Evolutionary conservation across 1,140 invertebrate genomes (phyloP), one percentile per base, ranked within the genome.

Genomic region (Eriocheir sinensis): DNA sequence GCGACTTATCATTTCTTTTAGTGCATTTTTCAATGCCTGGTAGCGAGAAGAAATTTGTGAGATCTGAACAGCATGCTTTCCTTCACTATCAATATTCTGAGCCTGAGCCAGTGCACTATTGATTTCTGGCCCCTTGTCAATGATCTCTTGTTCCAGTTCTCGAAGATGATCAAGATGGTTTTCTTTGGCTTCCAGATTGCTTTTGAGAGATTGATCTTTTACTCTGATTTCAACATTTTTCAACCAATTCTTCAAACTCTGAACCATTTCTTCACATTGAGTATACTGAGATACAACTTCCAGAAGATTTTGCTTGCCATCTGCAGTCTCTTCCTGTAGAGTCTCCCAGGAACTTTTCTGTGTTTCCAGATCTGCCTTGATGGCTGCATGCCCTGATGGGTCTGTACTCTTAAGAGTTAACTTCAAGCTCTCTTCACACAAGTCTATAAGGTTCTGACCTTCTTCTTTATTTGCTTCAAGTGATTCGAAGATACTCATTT

Each of bases 201-300:
- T 98, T 96, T 98, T 99, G 6, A 99, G 97, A 96, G 98, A 98
- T 96, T 99, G 98, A 96, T 99, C 99, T 97, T 98, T 98, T 0
- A 99, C 97, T 96, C 98, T 97, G 32, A 97, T 97, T 97, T 99
- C 99, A 96, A 98, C 98, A 79, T 98, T 97, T 96, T 98, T 98
- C 27, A 99, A 97, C 99, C 99, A 99, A 83, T 97, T 97, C 96
- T 98, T 98, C 0, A 99, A 97, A 95, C 97, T 97, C 93, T 99
- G 98, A 60, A 99, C 97, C 3, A 98, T 97, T 36, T 97, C 97
- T 96, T 98, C 98, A 95, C 98, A 98, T 96, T 98, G 98, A 79
- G 98, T 98, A 97, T 98, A 98, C 96, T 98, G 97, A 93, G 97
- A 97, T 96, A 98, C 98, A 53, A 98, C 97, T 95, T 97, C 97